A percentile compares a stretch with the other conserved stretches of the same genome.
phyloP scores from a whole-genome alignment of 2,797 vertebrate genomes.

The Halcyon badia region DNA sequence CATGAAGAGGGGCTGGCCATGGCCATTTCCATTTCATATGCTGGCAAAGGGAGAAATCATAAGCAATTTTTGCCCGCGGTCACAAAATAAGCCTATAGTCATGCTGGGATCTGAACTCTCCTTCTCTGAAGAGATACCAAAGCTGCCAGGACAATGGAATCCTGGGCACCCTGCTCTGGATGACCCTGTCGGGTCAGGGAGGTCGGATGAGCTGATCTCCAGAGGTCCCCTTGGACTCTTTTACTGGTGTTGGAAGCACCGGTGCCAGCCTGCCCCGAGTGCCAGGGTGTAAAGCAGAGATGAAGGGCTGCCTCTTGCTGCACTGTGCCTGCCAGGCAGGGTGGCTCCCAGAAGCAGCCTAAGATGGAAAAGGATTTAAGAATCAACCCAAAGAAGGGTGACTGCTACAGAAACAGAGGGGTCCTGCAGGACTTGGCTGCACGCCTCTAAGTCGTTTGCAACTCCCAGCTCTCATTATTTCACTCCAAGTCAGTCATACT shows the following conservation, averaged over 20 bases:
- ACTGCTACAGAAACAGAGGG: neutral
- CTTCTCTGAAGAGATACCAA: neutral
- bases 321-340: neutral
- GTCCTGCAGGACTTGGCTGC: slow-evolving; percentile 8
- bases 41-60: neutral
- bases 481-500: slow-evolving; percentile 3
- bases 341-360: neutral
- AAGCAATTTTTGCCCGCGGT: neutral
- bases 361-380: neutral
- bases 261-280: neutral
- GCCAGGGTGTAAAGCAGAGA: neutral
- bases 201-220: neutral
- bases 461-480: slow-evolving; percentile 57
- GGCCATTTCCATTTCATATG: fast-evolving
- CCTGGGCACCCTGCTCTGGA: neutral
- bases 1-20: neutral
- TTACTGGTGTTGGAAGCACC: neutral
- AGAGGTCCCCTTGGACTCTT: neutral
- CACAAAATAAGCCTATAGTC: neutral
- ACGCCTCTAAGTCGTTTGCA: neutral
- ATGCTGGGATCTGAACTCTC: neutral
- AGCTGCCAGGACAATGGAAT: too few relatives aligned
- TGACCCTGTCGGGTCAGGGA: neutral
- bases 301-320: neutral
- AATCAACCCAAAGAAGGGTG: neutral